Conservation (phyloP, 2,888 invertebrate genomes). For the Macrophya annulata region DNA sequence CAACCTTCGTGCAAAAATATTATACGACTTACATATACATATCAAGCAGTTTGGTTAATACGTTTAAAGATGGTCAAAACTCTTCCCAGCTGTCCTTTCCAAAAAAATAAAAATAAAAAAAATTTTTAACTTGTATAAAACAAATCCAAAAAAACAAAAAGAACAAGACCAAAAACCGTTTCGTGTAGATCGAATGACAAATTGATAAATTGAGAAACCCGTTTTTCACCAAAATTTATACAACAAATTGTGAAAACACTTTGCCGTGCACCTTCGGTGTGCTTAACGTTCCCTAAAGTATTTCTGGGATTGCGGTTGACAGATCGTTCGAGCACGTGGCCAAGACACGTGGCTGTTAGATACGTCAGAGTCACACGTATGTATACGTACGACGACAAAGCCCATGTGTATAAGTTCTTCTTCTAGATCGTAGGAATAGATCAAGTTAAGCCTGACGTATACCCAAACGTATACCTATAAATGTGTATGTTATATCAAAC, state of each 20-base stretch:
- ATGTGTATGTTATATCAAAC: background rate
- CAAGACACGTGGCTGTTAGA: constrained; percentile 42
- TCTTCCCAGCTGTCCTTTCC: too few relatives aligned
- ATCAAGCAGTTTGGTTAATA: too few relatives aligned
- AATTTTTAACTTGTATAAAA: background rate
- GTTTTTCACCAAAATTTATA: background rate
- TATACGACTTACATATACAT: too few relatives aligned
- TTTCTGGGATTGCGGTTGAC: constrained; percentile 54
- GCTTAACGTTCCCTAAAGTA: constrained; percentile 43
- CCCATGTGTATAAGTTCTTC: background rate
- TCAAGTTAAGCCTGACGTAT: constrained; percentile 24
- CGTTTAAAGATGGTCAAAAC: background rate
- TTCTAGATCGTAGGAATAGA: constrained; percentile 16
- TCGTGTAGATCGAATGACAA: background rate
- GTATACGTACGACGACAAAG: too few relatives aligned
- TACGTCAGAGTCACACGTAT: constrained; percentile 34
- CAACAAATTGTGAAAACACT: background rate
- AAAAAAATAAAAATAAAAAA: background rate
- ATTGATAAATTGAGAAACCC: background rate
- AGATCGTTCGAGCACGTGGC: constrained; percentile 53
- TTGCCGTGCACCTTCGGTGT: background rate
- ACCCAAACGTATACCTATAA: background rate
- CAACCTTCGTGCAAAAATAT: background rate
- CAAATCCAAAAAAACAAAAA: background rate
- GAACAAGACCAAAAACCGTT: background rate